Evolutionary conservation across 2,797 vertebrate species (phyloP).

Genomic region (Gobionotothen gibberifrons): DNA sequence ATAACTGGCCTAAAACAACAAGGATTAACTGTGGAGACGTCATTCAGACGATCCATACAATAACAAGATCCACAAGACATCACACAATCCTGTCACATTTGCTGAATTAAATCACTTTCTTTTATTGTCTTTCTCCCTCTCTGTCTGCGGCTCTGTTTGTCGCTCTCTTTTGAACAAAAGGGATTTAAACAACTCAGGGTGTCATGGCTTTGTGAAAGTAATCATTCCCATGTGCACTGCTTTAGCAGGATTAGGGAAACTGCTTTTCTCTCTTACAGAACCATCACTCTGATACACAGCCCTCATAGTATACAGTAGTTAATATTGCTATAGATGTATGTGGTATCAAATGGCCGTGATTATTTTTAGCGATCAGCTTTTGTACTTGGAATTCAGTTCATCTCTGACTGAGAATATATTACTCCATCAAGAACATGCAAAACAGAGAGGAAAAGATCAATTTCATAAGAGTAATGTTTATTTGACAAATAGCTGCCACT

Average conservation of each 20-base stretch:
- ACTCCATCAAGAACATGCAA: constrained; percentile 9
- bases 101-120: constrained; percentile 69
- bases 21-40: constrained; percentile 36
- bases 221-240: constrained; percentile 77
- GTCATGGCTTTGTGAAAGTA: constrained; percentile 80
- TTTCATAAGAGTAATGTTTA: constrained; percentile 1
- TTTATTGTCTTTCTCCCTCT: constrained; percentile 50
- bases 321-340: neutral
- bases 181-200: constrained; percentile 78
- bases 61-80: constrained; percentile 59
- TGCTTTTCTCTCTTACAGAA: constrained; percentile 66
- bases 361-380: neutral
- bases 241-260: constrained; percentile 78
- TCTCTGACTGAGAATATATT: neutral
- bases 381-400: neutral
- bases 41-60: constrained; percentile 52
- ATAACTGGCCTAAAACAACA: constrained; percentile 43
- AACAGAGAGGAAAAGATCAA: neutral
- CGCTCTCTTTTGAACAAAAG: constrained; percentile 74
- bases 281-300: constrained; percentile 44
- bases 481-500: constrained; percentile 22
- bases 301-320: constrained; percentile 27
- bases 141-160: constrained; percentile 55
- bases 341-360: constrained; percentile 37
- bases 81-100: constrained; percentile 66